phyloP scores from a whole-genome alignment of 2,888 invertebrate genomes.

The Sisyra nigra region DNA sequence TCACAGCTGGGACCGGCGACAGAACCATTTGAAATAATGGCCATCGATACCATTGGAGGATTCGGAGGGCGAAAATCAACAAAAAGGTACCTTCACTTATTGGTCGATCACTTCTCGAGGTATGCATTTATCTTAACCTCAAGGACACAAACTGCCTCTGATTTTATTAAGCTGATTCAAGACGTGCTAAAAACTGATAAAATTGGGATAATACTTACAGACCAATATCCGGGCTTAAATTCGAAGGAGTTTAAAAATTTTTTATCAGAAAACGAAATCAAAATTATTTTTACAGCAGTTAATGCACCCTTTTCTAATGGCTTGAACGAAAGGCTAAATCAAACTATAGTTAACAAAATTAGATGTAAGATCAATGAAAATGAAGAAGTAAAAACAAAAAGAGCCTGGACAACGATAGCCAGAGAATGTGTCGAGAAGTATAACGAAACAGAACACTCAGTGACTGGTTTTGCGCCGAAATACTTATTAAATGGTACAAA shows the following conservation, averaged over 20 bases:
- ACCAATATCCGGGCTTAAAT: constrained; percentile 20
- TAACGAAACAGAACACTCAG: constrained; percentile 16
- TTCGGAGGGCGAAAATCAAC: constrained; percentile 15
- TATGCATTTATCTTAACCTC: constrained; percentile 16
- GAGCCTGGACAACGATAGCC: constrained; percentile 13
- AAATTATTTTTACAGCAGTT: constrained; percentile 12
- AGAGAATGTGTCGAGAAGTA: constrained; percentile 15
- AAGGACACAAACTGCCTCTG: constrained; percentile 14
- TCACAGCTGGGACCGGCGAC: too few relatives aligned
- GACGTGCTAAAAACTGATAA: constrained; percentile 11
- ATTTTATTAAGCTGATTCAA: constrained; percentile 16
- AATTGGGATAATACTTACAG: constrained; percentile 16
- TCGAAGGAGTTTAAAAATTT: constrained; percentile 18
- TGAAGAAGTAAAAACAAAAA: constrained; percentile 5
- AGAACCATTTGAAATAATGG: too few relatives aligned
- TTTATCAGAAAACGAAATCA: constrained; percentile 13
- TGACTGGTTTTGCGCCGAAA: constrained; percentile 14
- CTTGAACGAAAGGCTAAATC: too few relatives aligned
- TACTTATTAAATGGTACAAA: constrained; percentile 13
- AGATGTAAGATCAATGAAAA: constrained; percentile 10
- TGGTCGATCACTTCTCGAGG: constrained; percentile 17
- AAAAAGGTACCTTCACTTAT: constrained; percentile 18
- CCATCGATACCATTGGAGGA: constrained; percentile 18
- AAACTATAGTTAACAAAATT: too few relatives aligned
- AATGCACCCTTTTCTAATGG: too few relatives aligned